These are phyloP conservation scores for Aplocera efformata DNA, from an alignment of 2,888 invertebrate genomes.

Conservation along the genomic window DNA sequence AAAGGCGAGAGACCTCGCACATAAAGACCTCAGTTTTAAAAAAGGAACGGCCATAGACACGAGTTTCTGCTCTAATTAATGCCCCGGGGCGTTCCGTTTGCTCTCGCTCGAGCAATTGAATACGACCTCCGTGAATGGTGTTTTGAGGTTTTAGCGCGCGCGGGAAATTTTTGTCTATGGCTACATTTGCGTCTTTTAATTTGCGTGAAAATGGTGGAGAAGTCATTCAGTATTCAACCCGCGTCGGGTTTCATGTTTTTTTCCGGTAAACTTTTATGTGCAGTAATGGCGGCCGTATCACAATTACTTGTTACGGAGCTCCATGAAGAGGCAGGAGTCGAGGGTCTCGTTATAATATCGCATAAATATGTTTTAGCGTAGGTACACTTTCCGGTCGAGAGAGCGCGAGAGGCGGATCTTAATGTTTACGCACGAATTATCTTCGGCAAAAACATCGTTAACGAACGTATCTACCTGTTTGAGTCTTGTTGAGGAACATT, in stretches of 20 bases:
- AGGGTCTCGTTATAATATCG: slow-evolving; percentile 71
- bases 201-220: slow-evolving; percentile 75
- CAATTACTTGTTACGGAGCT: slow-evolving; percentile 62
- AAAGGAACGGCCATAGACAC: slow-evolving; percentile 70
- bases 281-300: slow-evolving; percentile 43
- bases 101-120: slow-evolving; percentile 69
- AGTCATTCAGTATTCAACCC: slow-evolving; percentile 56
- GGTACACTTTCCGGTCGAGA: slow-evolving; percentile 44
- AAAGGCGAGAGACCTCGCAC: slow-evolving; percentile 55
- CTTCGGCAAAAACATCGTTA: slow-evolving; percentile 57
- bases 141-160: slow-evolving; percentile 58
- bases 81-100: slow-evolving; percentile 74
- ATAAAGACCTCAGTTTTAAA: slow-evolving; percentile 75
- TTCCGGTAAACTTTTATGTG: slow-evolving; percentile 52
- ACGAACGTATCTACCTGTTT: slow-evolving; percentile 21
- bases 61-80: slow-evolving; percentile 78
- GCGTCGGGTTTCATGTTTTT: slow-evolving; percentile 55
- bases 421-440: slow-evolving; percentile 64
- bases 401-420: slow-evolving; percentile 48
- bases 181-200: slow-evolving; percentile 75
- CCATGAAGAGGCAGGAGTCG: slow-evolving; percentile 46
- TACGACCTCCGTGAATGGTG: slow-evolving; percentile 69
- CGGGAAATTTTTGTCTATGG: slow-evolving; percentile 63
- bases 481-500: slow-evolving; percentile 11
- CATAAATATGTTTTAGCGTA: slow-evolving; percentile 73